phyloP scores from a whole-genome alignment of 1,140 invertebrate species.

The Ptiloglossa arizonensis region DNA sequence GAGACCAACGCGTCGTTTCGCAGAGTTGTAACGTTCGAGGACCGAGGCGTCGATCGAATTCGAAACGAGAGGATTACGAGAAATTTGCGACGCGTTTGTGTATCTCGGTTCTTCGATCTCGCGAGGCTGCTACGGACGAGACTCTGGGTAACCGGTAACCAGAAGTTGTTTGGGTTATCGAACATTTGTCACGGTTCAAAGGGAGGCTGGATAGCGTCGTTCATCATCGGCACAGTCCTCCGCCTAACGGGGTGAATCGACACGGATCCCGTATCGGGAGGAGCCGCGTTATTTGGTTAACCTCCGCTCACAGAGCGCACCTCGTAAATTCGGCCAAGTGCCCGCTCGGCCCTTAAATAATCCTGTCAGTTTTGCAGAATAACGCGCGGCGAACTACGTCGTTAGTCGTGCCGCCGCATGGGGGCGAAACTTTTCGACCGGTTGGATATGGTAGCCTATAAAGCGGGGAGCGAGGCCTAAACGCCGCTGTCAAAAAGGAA shows the following conservation, averaged over 20 bases:
- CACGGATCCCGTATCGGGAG: neutral
- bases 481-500: constrained; percentile 8
- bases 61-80: neutral
- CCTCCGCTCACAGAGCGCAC: neutral
- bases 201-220: neutral
- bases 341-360: constrained; percentile 38
- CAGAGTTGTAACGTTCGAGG: too few species aligned
- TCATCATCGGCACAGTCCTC: neutral
- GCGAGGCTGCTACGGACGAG: too few species aligned
- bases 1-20: too few species aligned
- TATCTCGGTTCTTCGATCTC: neutral
- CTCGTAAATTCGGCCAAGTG: constrained; percentile 26
- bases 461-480: neutral
- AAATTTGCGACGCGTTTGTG: neutral
- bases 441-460: constrained; percentile 13
- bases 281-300: constrained; percentile 33
- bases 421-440: neutral
- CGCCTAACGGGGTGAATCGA: constrained; percentile 4
- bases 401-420: constrained; percentile 54
- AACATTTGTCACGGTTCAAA: constrained; percentile 1
- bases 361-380: constrained; percentile 59
- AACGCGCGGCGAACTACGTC: constrained; percentile 64
- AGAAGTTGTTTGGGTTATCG: constrained; percentile 3
- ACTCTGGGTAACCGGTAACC: neutral
- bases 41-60: too few species aligned